Conservation (phyloP, 2,797 vertebrate genomes). For the Sebastes variabilis region DNA sequence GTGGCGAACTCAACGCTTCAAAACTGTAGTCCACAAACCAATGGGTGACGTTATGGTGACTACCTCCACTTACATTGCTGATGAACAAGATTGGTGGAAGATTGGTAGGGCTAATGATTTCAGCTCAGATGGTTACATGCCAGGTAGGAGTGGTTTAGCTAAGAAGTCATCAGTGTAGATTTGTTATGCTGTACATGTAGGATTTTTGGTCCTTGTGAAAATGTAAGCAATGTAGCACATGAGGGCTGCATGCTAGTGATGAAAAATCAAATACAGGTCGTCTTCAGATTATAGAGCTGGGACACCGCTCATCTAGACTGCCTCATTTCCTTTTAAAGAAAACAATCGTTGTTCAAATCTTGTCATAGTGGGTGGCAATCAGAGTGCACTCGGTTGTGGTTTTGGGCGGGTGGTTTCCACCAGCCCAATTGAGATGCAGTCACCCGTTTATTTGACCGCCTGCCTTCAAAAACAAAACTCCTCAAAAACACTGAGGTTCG, state of each 20-base stretch:
- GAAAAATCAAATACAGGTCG: not conserved
- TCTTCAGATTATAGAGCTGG: not conserved
- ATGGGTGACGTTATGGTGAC: too few species aligned
- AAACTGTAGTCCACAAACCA: too few species aligned
- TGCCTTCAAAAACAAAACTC: slow-evolving; percentile 20
- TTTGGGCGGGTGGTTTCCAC: not conserved
- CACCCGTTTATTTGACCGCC: slow-evolving; percentile 16
- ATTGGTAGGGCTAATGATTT: too few species aligned
- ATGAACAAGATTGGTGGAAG: too few species aligned
- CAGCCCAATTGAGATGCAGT: slow-evolving; percentile 32
- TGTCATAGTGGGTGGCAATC: slow-evolving; percentile 34
- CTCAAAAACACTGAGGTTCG: not conserved
- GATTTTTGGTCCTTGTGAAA: not conserved
- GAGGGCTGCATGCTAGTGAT: not conserved
- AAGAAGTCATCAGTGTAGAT: not conserved
- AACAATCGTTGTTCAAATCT: not conserved
- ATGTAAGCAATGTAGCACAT: not conserved
- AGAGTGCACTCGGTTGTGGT: not conserved
- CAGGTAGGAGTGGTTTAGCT: not conserved
- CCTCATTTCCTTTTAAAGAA: not conserved
- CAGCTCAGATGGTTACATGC: not conserved
- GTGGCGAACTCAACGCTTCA: too few species aligned
- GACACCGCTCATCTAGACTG: not conserved
- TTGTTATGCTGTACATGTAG: not conserved
- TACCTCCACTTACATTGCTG: too few species aligned